Evolutionary conservation across 2,113 vertebrate species (phyloP), one percentile per base, ranked within the genome.

Genomic region (Eulemur macaco): DNA sequence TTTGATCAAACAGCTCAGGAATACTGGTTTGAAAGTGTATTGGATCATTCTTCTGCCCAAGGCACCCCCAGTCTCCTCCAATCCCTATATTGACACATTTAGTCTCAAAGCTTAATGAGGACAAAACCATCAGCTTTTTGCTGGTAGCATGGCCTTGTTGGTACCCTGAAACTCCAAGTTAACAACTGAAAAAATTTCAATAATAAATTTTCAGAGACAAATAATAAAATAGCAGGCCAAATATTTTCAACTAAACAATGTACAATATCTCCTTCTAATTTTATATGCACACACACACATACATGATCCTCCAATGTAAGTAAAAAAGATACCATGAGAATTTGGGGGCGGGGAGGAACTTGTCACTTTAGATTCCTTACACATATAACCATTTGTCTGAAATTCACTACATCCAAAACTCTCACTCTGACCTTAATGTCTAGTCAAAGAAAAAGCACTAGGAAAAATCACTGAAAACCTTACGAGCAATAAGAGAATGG

Each of bases 381-480:
- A 21, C 76, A 73, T 80, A 13, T 63, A 83, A 64, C 17, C 71
- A 96, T 47, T 86, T 89, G 15, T 56, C 63, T 68, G 74, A 86
- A 96, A 92, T 47, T 69, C 68, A 50, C 34, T 71, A 47, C 34
- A 91, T 93, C 64, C 69, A 80, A 82, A 91, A 92, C 18, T 96
- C 56, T 83, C 13, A 80, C 20, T 90, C 69, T 81, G 21, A 84
- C 14, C 45, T 90, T 39, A 71, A 21, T 45, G 27, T 78, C 78
- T 87, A 52, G 25, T 80, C 52, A 93, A 52, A 89, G 52, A 50
- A 47, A 80, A 69, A 37, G 4, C 27, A 37, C 7, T n/a, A 29
- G 15, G 81, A 54, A 63, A 31, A 42, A 18, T 11, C 14, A 18
- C 1, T 54, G 37, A 52, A 78, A 93, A 77, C 10, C 17, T 68